phyloP scores from a whole-genome alignment of 2,888 invertebrate genomes.

The Trissolcus japonicus region DNA sequence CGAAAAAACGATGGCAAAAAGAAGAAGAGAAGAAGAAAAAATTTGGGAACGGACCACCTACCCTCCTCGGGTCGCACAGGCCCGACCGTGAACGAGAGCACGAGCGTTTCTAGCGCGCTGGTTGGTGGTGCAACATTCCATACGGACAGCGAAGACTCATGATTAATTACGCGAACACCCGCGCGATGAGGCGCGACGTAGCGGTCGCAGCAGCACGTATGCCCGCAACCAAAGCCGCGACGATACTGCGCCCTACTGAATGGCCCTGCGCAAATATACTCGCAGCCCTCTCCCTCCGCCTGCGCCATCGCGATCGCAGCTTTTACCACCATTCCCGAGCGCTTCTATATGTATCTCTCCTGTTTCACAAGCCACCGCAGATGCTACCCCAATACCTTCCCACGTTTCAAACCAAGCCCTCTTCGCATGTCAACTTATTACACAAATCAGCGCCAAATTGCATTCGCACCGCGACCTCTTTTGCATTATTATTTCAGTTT shows the following conservation, averaged over 20 bases:
- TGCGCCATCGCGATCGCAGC: conserved; percentile 57
- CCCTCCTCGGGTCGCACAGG: conserved; percentile 50
- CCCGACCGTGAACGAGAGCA: conserved; percentile 30
- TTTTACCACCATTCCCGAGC: conserved; percentile 49
- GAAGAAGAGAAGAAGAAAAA: conserved; percentile 16
- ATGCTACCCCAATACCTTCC: conserved; percentile 52
- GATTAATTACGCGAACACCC: conserved; percentile 52
- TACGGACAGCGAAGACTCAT: conserved; percentile 37
- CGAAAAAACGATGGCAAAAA: not conserved
- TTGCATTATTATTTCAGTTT: not conserved
- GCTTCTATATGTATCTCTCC: conserved; percentile 48
- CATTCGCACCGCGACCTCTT: conserved; percentile 19
- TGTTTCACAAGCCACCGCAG: conserved; percentile 55
- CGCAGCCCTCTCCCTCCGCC: conserved; percentile 71
- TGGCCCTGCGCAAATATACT: conserved; percentile 76
- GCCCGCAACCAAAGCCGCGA: conserved; percentile 67
- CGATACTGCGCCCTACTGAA: conserved; percentile 76
- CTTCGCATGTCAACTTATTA: conserved; percentile 47
- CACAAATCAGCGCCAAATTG: conserved; percentile 47
- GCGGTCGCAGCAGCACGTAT: conserved; percentile 8
- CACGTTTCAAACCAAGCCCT: conserved; percentile 47
- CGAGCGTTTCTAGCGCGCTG: conserved; percentile 39
- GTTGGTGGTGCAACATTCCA: conserved; percentile 43
- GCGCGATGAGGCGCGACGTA: conserved; percentile 44
- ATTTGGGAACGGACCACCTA: conserved; percentile 39